Evolutionary conservation across 92 coral and sea anemone species (phyloP), one percentile per base, ranked within the genome.

Genomic region (Bergia puertoricense): DNA sequence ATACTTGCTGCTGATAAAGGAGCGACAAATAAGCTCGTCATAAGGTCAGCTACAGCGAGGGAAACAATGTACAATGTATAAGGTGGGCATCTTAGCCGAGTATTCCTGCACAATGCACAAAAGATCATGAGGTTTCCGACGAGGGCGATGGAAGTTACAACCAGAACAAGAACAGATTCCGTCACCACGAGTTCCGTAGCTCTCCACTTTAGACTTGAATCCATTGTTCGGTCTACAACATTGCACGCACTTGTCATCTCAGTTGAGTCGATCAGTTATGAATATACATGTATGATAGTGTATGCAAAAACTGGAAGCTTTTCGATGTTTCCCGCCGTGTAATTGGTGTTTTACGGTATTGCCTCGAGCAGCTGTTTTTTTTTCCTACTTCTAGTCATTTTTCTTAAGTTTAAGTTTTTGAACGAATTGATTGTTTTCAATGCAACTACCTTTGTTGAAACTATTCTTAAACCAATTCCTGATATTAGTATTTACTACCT

Each of bases 1-100:
- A 79, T 22, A 79, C 82, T 79, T 23, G 82, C 82, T 11, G 43
- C 8, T 8, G 82, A 79, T n/a, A 79, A 51, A 9, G 62, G 82
- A 36, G 65, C 82, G 62, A 51, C 82, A 46, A 23, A 0, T 20
- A 50, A 79, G 82, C 57, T 79, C 42, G n/a, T 79, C 65, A 79
- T 40, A 50, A 79, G 8, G 20, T 79, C 82, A 40, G 82, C 67
- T 15, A 7, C 67, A 23, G 41, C 37, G 40, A 79, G 6, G n/a
- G 42, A 46, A 15, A 40, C 22, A 10, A 79, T 79, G 36, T 20
- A 79, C 1, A 40, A 54, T 7, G 43, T 0, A 15, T 79, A 79
- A 23, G 82, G 14, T 36, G 8, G 22, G 38, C 8, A n/a, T 48
- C 43, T 50, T 5, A 45, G 65, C n/a, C 16, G 48, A 2, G 43